phyloP scores from a whole-genome alignment of 1,140 invertebrate species.

The Brachionus calyciflorus region DNA sequence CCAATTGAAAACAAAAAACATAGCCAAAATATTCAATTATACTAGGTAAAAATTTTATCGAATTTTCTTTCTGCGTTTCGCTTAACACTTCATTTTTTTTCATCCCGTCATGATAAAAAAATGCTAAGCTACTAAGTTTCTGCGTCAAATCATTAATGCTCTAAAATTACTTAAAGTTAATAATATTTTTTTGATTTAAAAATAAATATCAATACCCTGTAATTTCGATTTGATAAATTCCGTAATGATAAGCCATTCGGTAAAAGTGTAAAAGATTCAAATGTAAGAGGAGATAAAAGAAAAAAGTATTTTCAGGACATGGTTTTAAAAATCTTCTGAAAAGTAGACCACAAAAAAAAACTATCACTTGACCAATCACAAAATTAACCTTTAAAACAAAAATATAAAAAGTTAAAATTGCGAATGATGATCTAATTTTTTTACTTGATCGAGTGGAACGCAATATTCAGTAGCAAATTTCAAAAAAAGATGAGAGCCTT shows the following conservation, averaged over 20 bases:
- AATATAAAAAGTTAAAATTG: neutral
- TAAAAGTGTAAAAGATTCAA: conserved; percentile 72
- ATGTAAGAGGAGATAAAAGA: neutral
- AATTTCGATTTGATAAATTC: conserved; percentile 80
- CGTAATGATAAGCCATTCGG: conserved; percentile 80
- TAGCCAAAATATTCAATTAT: neutral
- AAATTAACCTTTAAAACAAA: conserved; percentile 21
- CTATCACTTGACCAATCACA: neutral
- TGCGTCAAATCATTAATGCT: conserved; percentile 92
- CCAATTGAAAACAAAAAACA: conserved; percentile 35
- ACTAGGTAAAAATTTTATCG: neutral
- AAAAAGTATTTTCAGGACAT: neutral
- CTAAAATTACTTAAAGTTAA: conserved; percentile 60
- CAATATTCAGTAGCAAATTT: neutral
- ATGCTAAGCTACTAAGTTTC: conserved; percentile 86
- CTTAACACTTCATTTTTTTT: neutral
- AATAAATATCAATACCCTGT: conserved; percentile 67
- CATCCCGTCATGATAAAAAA: conserved; percentile 80
- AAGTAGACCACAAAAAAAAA: neutral
- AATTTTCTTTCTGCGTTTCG: conserved; percentile 9
- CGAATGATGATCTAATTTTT: neutral
- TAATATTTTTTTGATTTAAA: conserved; percentile 5
- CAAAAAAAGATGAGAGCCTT: neutral
- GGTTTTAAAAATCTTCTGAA: conserved; percentile 1
- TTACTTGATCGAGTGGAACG: conserved; percentile 20